Base-by-base conservation (phyloP, 35 echinoderm and acorn worm genomes). In the Nesometra sesokonis region DNA sequence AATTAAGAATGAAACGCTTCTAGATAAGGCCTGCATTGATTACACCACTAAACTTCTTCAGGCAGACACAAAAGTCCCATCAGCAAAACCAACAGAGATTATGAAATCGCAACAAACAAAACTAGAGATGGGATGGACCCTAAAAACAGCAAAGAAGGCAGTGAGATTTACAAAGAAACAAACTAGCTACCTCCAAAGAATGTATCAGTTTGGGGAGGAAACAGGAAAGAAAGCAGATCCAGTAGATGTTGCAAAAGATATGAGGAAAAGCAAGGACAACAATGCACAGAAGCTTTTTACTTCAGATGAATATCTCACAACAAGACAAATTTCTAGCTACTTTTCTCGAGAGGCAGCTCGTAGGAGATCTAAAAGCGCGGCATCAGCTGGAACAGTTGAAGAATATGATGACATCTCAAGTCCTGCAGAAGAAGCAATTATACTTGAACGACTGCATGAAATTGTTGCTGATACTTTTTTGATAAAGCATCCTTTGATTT, bases 201-300 rank as follows among this genome's bases (percentile, higher is more conserved):
- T 77, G 38, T 86, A 77, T 35, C 77, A 78, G 34, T 5, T 86
- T 21, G 85, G 85, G 3, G 85, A 77, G 31, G n/a, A 35, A 35
- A 33, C 32, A 67, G 85, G 85, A 8, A 32, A 31, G 17, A 86
- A 86, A 34, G 0, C 34, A 0, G 85, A 86, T 2, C 37, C 85
- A 27, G 34, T 13, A 7, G 52, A 67, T 77, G 85, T 78, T 31
- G 9, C 21, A 35, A 86, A 33, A 34, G 85, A 86, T 32, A 86
- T 86, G 52, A 30, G 67, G 11, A 86, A 33, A 29, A 47, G 33
- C 15, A 86, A 86, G 13, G 85, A 35, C n/a, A 47, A 47, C 21
- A 47, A 46, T 9, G 85, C 52, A 5, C 30, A 57, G 34, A 86
- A 23, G 46, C 30, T 36, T 35, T 86, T 77, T 33, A 82, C n/a